Evolutionary conservation across 2,888 invertebrate genomes (phyloP).

Genomic region (Drosophila emarginata): DNA sequence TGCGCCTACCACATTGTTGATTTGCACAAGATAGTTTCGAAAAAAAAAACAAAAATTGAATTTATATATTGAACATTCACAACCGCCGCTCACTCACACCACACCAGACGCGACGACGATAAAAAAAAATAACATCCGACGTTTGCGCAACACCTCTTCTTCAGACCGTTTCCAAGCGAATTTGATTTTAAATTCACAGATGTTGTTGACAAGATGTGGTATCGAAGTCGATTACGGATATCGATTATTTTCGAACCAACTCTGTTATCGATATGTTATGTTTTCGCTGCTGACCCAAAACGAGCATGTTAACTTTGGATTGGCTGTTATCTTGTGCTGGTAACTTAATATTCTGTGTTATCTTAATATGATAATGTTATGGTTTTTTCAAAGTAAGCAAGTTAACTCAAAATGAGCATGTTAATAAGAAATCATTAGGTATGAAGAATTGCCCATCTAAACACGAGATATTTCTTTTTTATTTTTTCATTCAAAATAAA

Average conservation of each 20-base stretch:
- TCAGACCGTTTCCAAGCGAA: slow-evolving; percentile 1
- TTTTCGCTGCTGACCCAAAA: neutral
- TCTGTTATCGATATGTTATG: too few relatives aligned
- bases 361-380: too few relatives aligned
- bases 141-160: neutral
- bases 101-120: slow-evolving; percentile 2
- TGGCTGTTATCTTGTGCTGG: too few relatives aligned
- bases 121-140: slow-evolving; percentile 6
- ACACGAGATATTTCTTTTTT: neutral
- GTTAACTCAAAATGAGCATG: neutral
- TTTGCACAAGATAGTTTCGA: slow-evolving; percentile 6
- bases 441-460: too few relatives aligned
- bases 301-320: neutral
- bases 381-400: neutral
- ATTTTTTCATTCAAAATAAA: neutral
- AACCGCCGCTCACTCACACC: neutral
- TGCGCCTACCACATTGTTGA: slow-evolving; percentile 13
- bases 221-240: neutral
- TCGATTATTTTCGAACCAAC: too few relatives aligned
- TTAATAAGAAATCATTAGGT: neutral
- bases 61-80: slow-evolving; percentile 5
- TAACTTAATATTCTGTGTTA: too few relatives aligned
- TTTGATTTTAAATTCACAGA: neutral
- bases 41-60: slow-evolving; percentile 5
- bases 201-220: too few relatives aligned